phyloP scores from a whole-genome alignment of 2,888 invertebrate genomes.

The Eurytoma californica region DNA sequence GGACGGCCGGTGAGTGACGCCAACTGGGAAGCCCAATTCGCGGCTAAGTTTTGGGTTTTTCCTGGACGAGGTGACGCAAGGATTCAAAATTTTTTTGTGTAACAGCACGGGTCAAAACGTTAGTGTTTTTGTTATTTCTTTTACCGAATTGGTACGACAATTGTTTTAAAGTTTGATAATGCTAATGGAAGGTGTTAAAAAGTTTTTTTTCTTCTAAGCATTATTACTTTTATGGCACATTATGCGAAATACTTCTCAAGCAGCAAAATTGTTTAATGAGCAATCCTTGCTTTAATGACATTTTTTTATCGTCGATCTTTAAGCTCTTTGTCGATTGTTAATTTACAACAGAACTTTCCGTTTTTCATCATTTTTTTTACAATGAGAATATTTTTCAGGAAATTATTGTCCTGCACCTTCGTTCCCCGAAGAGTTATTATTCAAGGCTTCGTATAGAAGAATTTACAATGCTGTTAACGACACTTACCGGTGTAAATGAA shows the following conservation, averaged over 20 bases:
- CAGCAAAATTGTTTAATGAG: slow-evolving; percentile 19
- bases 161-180: neutral
- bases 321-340: slow-evolving; percentile 42
- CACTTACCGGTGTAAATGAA: slow-evolving; percentile 41
- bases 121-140: neutral
- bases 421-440: slow-evolving; percentile 30
- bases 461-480: slow-evolving; percentile 46
- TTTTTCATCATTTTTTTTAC: slow-evolving; percentile 31
- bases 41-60: neutral
- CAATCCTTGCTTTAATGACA: slow-evolving; percentile 24
- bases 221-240: neutral
- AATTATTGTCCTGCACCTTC: slow-evolving; percentile 43
- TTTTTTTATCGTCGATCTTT: slow-evolving; percentile 32
- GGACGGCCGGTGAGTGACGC: neutral
- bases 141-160: neutral
- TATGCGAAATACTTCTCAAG: slow-evolving; percentile 9
- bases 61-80: too few species aligned
- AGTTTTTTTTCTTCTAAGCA: neutral
- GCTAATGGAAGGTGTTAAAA: too few species aligned
- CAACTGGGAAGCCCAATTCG: slow-evolving; percentile 22
- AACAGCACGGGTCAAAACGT: too few species aligned
- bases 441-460: slow-evolving; percentile 13
- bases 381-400: slow-evolving; percentile 44
- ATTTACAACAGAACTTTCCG: slow-evolving; percentile 27
- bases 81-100: too few species aligned